phyloP scores from a whole-genome alignment of 2,888 invertebrate species.

The Tenodera sinensis region DNA sequence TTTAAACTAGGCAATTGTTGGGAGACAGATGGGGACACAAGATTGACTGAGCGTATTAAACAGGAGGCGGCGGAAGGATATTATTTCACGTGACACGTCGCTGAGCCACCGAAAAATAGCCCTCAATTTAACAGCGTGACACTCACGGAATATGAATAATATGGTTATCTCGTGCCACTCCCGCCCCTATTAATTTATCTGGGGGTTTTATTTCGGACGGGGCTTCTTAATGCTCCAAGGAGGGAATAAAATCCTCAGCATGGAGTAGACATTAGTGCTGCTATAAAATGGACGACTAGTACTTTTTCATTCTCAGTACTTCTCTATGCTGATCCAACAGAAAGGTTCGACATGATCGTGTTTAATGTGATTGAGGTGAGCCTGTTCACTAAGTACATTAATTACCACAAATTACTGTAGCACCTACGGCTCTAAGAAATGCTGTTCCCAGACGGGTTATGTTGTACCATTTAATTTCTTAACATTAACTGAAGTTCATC shows the following conservation, averaged over 20 bases:
- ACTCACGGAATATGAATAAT: slow-evolving; percentile 19
- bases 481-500: no score
- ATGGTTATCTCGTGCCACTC: neutral
- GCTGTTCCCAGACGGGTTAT: no score
- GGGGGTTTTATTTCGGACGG: neutral
- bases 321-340: no score
- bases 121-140: slow-evolving; percentile 19
- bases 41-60: slow-evolving; percentile 21
- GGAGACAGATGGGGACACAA: neutral
- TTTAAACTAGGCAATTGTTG: neutral
- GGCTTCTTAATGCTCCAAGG: neutral
- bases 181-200: neutral
- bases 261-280: neutral
- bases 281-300: no score
- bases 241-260: neutral
- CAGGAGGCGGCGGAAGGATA: neutral
- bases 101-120: slow-evolving; percentile 12
- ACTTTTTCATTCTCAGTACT: no score
- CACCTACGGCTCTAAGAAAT: no score
- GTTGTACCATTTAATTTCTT: no score
- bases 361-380: no score
- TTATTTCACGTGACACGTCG: slow-evolving; percentile 7
- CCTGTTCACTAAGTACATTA: no score
- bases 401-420: no score
- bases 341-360: no score